Evolutionary conservation across 2,797 vertebrate species (phyloP).

Genomic region (Gymnoscopelus microlampas): DNA sequence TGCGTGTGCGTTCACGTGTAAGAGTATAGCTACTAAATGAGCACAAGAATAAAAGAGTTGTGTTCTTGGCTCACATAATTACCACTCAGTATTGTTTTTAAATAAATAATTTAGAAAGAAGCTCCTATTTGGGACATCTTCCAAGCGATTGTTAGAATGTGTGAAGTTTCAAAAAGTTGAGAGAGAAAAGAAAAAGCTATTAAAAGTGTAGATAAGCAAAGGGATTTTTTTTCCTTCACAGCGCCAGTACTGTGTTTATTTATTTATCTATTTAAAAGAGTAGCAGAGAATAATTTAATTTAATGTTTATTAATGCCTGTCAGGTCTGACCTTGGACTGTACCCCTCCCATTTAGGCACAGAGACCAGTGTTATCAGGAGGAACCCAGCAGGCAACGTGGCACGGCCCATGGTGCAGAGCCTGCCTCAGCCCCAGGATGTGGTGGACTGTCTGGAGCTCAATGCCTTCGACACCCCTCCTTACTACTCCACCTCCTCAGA

Average conservation of each 20-base stretch:
- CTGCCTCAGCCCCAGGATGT: slow-evolving; percentile 91
- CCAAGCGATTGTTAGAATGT: no score
- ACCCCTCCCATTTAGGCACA: slow-evolving; percentile 76
- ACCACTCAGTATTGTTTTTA: slow-evolving; percentile 60
- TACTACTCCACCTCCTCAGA: slow-evolving; percentile 95
- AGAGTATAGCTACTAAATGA: slow-evolving; percentile 31
- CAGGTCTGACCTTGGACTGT: slow-evolving; percentile 3
- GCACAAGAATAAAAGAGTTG: slow-evolving; percentile 10
- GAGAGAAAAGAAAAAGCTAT: no score
- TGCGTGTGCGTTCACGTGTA: not conserved
- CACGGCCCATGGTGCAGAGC: slow-evolving; percentile 91
- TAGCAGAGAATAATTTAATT: no score
- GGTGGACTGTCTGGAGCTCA: slow-evolving; percentile 90
- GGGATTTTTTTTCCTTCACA: no score
- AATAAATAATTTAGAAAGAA: slow-evolving; percentile 62
- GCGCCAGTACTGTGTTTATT: no score
- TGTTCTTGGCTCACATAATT: slow-evolving; percentile 40
- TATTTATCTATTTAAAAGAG: no score
- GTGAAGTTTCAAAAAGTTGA: no score
- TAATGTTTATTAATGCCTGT: no score
- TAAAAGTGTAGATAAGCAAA: no score
- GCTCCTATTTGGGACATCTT: no score
- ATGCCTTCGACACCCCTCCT: slow-evolving; percentile 91
- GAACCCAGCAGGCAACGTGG: slow-evolving; percentile 93
- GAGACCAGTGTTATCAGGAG: slow-evolving; percentile 90